Conservation (phyloP, 2,888 invertebrate species). For the Proisotoma minuta region DNA sequence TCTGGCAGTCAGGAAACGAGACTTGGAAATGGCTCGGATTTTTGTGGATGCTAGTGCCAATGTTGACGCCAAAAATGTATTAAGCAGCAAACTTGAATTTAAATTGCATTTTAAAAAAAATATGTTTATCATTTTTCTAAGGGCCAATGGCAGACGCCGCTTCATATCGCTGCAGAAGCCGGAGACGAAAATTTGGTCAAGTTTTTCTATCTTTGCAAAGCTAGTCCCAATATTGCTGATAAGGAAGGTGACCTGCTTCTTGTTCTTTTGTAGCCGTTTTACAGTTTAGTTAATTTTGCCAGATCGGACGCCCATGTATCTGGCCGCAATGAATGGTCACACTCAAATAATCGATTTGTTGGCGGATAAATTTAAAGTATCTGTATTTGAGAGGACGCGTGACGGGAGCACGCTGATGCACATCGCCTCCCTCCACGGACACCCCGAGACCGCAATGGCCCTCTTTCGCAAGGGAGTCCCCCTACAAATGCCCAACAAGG, state of each 20-base stretch:
- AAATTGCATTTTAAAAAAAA: not conserved
- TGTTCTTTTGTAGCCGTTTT: not conserved
- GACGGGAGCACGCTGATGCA: slow-evolving; percentile 99
- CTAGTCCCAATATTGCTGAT: slow-evolving; percentile 89
- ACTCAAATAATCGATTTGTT: slow-evolving; percentile 91
- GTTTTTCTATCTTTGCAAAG: slow-evolving; percentile 89
- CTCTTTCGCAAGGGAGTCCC: slow-evolving; percentile 98
- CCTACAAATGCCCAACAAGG: slow-evolving; percentile 98
- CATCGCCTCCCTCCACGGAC: slow-evolving; percentile 93
- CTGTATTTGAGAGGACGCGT: slow-evolving; percentile 91
- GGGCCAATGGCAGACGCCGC: slow-evolving; percentile 87
- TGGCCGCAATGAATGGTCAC: slow-evolving; percentile 96
- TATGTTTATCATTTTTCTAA: slow-evolving; percentile 44
- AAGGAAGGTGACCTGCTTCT: slow-evolving; percentile 65
- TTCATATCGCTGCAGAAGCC: slow-evolving; percentile 88
- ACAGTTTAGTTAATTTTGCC: slow-evolving; percentile 33
- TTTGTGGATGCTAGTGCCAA: slow-evolving; percentile 87
- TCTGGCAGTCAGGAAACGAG: slow-evolving; percentile 84
- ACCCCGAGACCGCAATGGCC: slow-evolving; percentile 97
- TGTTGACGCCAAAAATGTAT: slow-evolving; percentile 83
- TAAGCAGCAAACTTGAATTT: not conserved
- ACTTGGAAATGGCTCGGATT: slow-evolving; percentile 87
- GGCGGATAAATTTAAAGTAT: slow-evolving; percentile 96
- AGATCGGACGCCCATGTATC: slow-evolving; percentile 94
- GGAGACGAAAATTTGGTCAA: slow-evolving; percentile 93